Evolutionary conservation across 1,140 invertebrate genomes (phyloP).

Genomic region (Sesamia nonagrioides): DNA sequence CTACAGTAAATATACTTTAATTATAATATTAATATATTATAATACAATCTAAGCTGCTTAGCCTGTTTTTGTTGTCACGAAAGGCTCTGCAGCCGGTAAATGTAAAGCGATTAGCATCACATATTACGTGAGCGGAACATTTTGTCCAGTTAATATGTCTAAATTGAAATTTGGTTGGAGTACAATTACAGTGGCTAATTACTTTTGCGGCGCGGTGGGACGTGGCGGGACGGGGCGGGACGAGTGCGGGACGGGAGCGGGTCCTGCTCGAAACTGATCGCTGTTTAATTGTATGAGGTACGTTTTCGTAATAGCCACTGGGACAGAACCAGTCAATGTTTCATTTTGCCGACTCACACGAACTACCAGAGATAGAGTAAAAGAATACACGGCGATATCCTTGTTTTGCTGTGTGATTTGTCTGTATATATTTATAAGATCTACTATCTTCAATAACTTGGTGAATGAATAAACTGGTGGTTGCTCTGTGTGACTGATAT

Average conservation of each 20-base stretch:
- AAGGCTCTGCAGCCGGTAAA: neutral
- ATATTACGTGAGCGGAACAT: slow-evolving; percentile 15
- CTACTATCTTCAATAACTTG: too few relatives aligned
- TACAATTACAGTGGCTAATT: slow-evolving; percentile 25
- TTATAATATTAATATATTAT: too few relatives aligned
- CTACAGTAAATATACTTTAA: too few relatives aligned
- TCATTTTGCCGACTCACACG: neutral
- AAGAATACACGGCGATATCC: too few relatives aligned
- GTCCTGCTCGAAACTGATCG: neutral
- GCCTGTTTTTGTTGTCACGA: neutral
- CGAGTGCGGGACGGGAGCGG: neutral
- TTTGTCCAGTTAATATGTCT: slow-evolving; percentile 16
- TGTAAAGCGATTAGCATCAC: slow-evolving; percentile 8
- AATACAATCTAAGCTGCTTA: too few relatives aligned
- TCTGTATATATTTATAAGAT: too few relatives aligned
- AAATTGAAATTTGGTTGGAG: slow-evolving; percentile 18
- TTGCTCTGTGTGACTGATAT: too few relatives aligned
- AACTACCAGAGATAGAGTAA: neutral
- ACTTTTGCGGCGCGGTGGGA: neutral
- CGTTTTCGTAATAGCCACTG: neutral
- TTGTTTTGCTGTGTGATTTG: too few relatives aligned
- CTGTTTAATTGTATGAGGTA: neutral
- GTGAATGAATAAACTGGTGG: too few relatives aligned
- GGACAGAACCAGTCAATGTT: neutral
- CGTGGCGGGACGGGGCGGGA: neutral